Evolutionary conservation across 2,797 vertebrate species (phyloP), one percentile per base, ranked within the genome.

Genomic region (Champsocephalus esox): DNA sequence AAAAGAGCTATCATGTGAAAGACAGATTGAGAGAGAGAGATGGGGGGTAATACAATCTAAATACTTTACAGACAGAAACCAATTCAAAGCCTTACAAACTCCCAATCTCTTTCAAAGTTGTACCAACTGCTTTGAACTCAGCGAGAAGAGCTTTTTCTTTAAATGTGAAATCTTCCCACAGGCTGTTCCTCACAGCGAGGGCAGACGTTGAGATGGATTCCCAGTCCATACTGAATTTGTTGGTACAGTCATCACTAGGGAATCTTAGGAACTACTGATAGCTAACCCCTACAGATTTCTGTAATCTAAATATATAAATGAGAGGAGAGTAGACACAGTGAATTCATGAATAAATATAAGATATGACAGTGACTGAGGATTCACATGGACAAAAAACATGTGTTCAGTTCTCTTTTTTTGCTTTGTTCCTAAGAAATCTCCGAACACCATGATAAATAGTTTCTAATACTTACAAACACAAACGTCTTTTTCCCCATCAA

Each of bases 11-110:
- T 70, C 32, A 54, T 62, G 61, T 50, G 71, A 64, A 60, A 73
- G 66, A 48, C 48, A 64, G 28, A 74, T 65, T 13, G 57, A 77
- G 46, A 72, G 58, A 52, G 59, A 64, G 61, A 16, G 13, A 62
- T 46, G 38, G 38, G 61, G 57, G 58, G 50, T 8, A 13, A 54
- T 54, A 50, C 44, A 72, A 66, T 83, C 79, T 73, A 79, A 87
- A 88, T 70, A 71, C 49, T 74, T 80, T 50, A 85, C 79, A 78
- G 77, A 85, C 60, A 83, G 76, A 85, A 86, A 80, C 70, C 75
- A 86, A 90, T 87, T 89, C 87, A 90, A 89, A 90, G 83, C 72
- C 68, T 64, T 79, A 84, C 87, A 84, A 75, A 77, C 70, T 88
- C 90, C 92, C 89, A 70, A 43, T 79, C 57, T 87, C 43, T 87